Evolutionary conservation across 1,140 invertebrate species (phyloP), one percentile per base, ranked within the genome.

Genomic region (Sarcophaga peregrina): DNA sequence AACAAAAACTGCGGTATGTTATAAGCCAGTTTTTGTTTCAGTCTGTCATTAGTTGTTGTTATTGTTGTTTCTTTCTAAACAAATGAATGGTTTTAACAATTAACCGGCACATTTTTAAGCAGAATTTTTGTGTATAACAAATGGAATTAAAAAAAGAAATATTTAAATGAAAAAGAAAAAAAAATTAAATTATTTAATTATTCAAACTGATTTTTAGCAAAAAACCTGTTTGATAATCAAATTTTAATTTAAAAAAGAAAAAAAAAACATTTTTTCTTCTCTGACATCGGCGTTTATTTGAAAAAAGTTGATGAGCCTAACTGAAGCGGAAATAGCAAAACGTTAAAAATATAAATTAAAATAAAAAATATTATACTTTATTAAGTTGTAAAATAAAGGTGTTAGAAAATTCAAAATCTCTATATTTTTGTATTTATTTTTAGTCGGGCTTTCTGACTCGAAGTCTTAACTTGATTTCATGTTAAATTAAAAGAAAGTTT

Each of bases 81-180:
- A 68, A 68, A 68, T 68, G 62, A 68, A 68, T 68, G 62, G 17
- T 20, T 8, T 20, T 68, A 68, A 68, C 62, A 68, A 68, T 68
- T 68, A 68, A 68, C 62, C 62, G 62, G 62, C 62, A 68, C 8
- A 68, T 20, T n/a, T 68, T 68, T 8, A 68, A 68, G 20, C 20
- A 68, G 6, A 20, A 20, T 17, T 68, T 37, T 68, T 5, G 62
- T 68, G 25, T 20, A 68, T 68, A 68, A 68, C 62, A 68, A 68
- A 68, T 20, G 17, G 9, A 6, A 68, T 68, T 68, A 13, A 68
- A 20, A 68, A 68, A 37, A 37, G 25, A 37, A 37, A 37, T 37
- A 4, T 37, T 37, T 37, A 37, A 37, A 1, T 37, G 1, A 37
- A 37, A 37, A 20, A 68, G 6, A 20, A 68, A 68, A 68, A 20